phyloP scores from a whole-genome alignment of 2,113 vertebrate species.

The Lasiurus cinereus region DNA sequence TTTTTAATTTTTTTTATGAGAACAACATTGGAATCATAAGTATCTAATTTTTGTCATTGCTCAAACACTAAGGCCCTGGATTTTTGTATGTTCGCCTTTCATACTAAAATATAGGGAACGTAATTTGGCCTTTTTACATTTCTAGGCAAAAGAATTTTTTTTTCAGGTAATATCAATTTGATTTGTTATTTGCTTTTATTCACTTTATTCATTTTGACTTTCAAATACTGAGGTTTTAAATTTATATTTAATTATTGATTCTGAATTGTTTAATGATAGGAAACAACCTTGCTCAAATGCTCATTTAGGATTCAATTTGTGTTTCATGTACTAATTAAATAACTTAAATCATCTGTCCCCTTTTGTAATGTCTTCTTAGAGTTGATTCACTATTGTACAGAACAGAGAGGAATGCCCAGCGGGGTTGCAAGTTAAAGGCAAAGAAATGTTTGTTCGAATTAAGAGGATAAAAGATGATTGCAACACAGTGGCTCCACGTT shows the following conservation, averaged over 20 bases:
- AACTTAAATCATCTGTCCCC: slow-evolving; percentile 77
- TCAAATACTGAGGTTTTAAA: slow-evolving; percentile 58
- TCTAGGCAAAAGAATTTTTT: neutral
- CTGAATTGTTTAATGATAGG: slow-evolving; percentile 65
- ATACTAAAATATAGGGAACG: slow-evolving; percentile 28
- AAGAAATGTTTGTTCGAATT: slow-evolving; percentile 59
- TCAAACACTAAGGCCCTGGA: slow-evolving; percentile 68
- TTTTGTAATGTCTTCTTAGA: slow-evolving; percentile 66
- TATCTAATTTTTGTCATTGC: slow-evolving; percentile 75
- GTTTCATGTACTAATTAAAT: slow-evolving; percentile 68
- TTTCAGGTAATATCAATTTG: neutral
- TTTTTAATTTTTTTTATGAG: slow-evolving; percentile 75
- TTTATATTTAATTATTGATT: slow-evolving; percentile 67
- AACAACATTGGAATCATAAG: slow-evolving; percentile 79
- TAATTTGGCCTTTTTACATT: slow-evolving; percentile 55
- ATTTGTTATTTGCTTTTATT: slow-evolving; percentile 53
- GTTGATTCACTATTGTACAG: slow-evolving; percentile 60
- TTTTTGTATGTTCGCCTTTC: slow-evolving; percentile 55
- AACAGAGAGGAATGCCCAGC: slow-evolving; percentile 65
- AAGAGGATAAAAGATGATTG: slow-evolving; percentile 68
- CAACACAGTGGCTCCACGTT: slow-evolving; percentile 69
- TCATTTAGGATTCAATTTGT: slow-evolving; percentile 58
- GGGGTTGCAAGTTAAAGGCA: slow-evolving; percentile 53
- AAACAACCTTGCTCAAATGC: slow-evolving; percentile 56
- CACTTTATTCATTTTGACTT: slow-evolving; percentile 41